These are phyloP conservation scores for Drosophila jambulina DNA, from an alignment of 1,140 invertebrate species.

Conservation along the genomic window DNA sequence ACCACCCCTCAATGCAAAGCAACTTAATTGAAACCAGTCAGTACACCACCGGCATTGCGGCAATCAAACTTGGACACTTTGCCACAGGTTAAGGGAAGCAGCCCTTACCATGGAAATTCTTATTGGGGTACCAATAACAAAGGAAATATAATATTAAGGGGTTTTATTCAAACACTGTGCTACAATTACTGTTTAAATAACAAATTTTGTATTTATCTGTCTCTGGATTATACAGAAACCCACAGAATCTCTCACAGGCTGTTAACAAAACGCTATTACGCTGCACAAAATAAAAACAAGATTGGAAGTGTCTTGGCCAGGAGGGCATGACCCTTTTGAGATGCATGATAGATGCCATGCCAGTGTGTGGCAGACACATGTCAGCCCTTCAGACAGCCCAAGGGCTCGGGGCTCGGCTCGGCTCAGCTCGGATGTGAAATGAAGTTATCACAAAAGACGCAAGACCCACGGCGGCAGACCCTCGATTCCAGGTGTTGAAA, in stretches of 20 bases:
- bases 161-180: neutral
- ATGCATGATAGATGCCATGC: constrained; percentile 38
- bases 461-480: constrained; percentile 17
- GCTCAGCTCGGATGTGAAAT: constrained; percentile 31
- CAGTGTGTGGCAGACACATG: constrained; percentile 56
- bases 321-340: constrained; percentile 50
- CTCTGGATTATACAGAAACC: neutral
- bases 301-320: constrained; percentile 33
- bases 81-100: neutral
- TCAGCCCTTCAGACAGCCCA: constrained; percentile 53
- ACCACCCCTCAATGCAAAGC: neutral
- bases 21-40: constrained; percentile 25
- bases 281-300: constrained; percentile 23
- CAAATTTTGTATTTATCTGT: too few relatives aligned
- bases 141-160: neutral
- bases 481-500: constrained; percentile 52
- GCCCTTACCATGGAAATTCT: neutral
- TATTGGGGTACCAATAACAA: neutral
- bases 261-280: constrained; percentile 26
- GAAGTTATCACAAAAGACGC: constrained; percentile 55
- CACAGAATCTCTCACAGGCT: neutral
- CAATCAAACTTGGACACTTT: constrained; percentile 5
- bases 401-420: constrained; percentile 16
- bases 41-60: constrained; percentile 3
- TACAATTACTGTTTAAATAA: neutral